Evolutionary conservation across 2,888 invertebrate genomes (phyloP).

Genomic region (Caenorhabditis sp.): DNA sequence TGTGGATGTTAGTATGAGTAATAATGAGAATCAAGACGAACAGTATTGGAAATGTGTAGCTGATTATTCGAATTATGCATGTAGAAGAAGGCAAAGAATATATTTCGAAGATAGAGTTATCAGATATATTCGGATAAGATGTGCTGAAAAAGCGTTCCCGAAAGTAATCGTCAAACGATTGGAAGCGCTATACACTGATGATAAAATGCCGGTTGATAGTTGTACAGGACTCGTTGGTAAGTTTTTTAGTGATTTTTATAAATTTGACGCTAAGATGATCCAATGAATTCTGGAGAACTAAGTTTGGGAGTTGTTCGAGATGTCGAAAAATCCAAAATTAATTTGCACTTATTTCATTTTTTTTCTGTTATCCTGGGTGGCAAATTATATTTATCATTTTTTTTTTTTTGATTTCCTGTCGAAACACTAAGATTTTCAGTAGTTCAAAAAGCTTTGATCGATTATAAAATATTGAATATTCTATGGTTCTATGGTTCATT

Average conservation of each 20-base stretch:
- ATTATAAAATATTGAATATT: too few species aligned
- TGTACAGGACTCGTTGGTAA: conserved; percentile 78
- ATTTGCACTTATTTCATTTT: too few species aligned
- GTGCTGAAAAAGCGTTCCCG: conserved; percentile 88
- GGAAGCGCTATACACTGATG: conserved; percentile 85
- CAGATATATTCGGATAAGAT: conserved; percentile 77
- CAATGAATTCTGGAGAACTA: not conserved
- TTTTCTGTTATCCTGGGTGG: too few species aligned
- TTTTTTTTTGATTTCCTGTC: too few species aligned
- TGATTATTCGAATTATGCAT: conserved; percentile 89
- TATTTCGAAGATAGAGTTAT: conserved; percentile 90
- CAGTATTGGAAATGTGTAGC: conserved; percentile 88
- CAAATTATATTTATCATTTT: not conserved
- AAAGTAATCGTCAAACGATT: conserved; percentile 92
- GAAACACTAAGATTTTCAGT: too few species aligned
- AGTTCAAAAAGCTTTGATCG: too few species aligned
- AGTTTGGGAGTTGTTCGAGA: too few species aligned
- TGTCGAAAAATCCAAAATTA: too few species aligned
- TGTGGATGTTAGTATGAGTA: conserved; percentile 86
- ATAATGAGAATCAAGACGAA: not conserved
- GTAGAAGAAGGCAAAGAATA: conserved; percentile 94
- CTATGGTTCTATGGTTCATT: too few species aligned
- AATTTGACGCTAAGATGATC: too few species aligned
- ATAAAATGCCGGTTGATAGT: conserved; percentile 74
- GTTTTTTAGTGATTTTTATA: too few species aligned